phyloP scores from a whole-genome alignment of 2,797 vertebrate species.

The Myripristis jacobus region DNA sequence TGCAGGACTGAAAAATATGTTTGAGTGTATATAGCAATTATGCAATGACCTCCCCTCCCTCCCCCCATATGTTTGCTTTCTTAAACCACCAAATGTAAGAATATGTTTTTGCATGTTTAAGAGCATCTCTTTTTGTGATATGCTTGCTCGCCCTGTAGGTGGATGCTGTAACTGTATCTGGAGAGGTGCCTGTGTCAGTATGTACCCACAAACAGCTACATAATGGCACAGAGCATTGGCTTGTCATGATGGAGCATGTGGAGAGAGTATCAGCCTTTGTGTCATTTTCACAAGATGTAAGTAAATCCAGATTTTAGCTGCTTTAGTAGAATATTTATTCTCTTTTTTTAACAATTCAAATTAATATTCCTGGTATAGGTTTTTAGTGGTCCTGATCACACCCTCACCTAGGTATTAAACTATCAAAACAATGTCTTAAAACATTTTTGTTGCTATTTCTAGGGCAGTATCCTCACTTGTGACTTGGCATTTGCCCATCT shows the following conservation, averaged over 20 bases:
- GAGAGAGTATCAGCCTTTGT: constrained; percentile 87
- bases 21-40: not conserved
- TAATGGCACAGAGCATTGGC: constrained; percentile 67
- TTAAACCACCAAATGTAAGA: not conserved
- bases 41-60: not conserved
- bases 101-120: not conserved
- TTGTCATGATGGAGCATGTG: constrained; percentile 89
- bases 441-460: constrained; percentile 41
- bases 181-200: constrained; percentile 87
- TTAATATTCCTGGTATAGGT: not conserved
- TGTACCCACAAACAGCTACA: constrained; percentile 80
- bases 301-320: constrained; percentile 45
- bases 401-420: not conserved
- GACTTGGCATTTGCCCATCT: constrained; percentile 90
- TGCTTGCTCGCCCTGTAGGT: constrained; percentile 76
- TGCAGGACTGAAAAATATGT: not conserved
- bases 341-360: not conserved
- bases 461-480: constrained; percentile 89
- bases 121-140: not conserved
- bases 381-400: not conserved
- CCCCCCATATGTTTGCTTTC: not conserved
- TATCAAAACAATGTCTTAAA: constrained; percentile 3
- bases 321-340: not conserved
- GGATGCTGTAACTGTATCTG: constrained; percentile 79
- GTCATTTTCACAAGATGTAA: constrained; percentile 86